A percentile compares a stretch with the other conserved stretches of the same genome.
Conservation (phyloP, 2,797 vertebrate genomes). For the Antrozous pallidus region DNA sequence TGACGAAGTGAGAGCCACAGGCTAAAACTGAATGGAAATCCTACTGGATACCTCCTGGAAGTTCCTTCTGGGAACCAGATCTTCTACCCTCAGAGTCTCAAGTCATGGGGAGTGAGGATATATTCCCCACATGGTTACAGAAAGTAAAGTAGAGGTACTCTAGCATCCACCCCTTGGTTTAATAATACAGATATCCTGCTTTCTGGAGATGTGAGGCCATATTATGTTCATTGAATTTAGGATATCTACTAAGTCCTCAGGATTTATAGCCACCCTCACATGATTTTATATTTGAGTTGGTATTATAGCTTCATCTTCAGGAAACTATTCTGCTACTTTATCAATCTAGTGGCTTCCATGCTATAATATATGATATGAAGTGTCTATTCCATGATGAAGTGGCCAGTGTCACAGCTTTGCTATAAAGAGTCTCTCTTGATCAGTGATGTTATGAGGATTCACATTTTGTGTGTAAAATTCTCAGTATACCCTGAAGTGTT, state of each 20-base stretch:
- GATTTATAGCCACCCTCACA: background rate
- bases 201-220: background rate
- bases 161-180: background rate
- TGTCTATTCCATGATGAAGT: background rate
- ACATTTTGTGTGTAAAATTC: background rate
- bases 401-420: background rate
- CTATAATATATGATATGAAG: background rate
- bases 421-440: background rate
- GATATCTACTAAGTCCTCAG: background rate
- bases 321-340: background rate
- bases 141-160: background rate
- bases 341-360: background rate
- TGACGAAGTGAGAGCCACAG: background rate
- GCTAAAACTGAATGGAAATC: background rate
- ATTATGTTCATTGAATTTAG: background rate
- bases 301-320: background rate
- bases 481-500: background rate
- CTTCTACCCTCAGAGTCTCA: background rate
- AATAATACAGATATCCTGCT: background rate
- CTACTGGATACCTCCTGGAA: background rate
- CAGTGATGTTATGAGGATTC: background rate
- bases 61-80: background rate
- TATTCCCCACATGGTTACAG: background rate
- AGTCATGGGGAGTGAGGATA: background rate
- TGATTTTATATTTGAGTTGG: background rate